Evolutionary conservation across 1,140 invertebrate species (phyloP), one percentile per base, ranked within the genome.

Genomic region (Coenobita brevimanus): DNA sequence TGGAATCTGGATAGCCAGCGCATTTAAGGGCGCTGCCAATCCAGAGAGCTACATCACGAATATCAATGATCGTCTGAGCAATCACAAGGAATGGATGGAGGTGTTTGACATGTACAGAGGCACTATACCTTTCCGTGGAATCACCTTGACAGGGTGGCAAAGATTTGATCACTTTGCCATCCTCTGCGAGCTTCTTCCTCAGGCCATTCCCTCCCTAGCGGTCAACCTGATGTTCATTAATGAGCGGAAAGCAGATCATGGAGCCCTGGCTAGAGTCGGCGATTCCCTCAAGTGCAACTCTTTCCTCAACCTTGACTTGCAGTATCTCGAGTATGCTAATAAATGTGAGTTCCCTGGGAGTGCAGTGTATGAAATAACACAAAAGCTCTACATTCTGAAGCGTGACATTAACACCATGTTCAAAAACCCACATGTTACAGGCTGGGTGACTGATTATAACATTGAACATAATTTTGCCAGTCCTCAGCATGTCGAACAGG

Each of bases 151-250:
- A 38, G 92, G 96, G 0, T 96, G 96, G 96, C 95, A 96, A 90
- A 93, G 95, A 90, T 99, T 97, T 92, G 97, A 98, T 92, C 98
- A 99, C 92, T 97, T 97, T 93, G 97, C 97, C 3, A 95, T 97
- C 0, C 93, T 99, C 21, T 98, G 97, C 92, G 98, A 99, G 93
- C 92, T 99, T 4, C 92, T 99, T 24, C 96, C 97, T 0, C 94
- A 95, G 0, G 95, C 95, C 1, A 93, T 99, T 84, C 98, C 98
- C 8, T 96, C 95, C 0, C 92, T 97, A 10, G 95, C 94, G 1
- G 91, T 96, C 1, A 95, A 94, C 92, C 92, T 96, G 21, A 85
- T 94, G 17, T 94, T 95, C 1, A 92, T 94, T 0, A 93, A 93
- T 27, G 92, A 94, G 89, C 95, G 95, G 2, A 94, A 94, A 91